Evolutionary conservation across 2,797 vertebrate species (phyloP).

Genomic region (Alcedo quadribrachys): DNA sequence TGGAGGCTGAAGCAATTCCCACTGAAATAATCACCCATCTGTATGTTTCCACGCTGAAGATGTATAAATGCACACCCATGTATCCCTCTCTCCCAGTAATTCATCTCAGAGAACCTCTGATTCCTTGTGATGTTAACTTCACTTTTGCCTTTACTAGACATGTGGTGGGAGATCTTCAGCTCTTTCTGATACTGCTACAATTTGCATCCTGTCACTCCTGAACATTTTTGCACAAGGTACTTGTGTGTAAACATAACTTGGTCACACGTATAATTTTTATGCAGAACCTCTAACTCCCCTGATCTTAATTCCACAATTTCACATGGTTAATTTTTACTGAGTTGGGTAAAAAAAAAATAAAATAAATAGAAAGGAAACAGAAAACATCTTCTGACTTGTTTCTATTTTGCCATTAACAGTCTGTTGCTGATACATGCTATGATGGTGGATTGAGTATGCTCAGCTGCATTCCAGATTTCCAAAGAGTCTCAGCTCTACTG

Average conservation of each 20-base stretch:
- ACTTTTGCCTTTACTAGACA: background rate
- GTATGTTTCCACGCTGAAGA: background rate
- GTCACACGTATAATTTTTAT: background rate
- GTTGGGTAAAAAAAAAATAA: background rate
- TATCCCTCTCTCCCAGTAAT: background rate
- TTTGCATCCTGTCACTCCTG: background rate
- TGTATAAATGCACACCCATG: no score
- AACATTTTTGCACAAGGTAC: rapidly evolving
- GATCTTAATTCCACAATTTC: background rate
- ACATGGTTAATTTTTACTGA: background rate
- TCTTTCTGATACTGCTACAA: background rate
- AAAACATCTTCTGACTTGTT: background rate
- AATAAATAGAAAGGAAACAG: background rate
- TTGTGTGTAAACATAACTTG: background rate
- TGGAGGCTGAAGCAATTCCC: background rate
- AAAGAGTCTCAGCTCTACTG: background rate
- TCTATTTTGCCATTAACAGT: background rate
- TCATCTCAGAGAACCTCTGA: background rate
- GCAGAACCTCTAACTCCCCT: background rate
- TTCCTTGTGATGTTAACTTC: background rate
- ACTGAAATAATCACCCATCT: background rate
- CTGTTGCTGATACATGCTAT: background rate
- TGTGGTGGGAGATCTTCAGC: background rate
- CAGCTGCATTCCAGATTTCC: background rate
- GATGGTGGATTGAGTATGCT: background rate